A percentile compares a stretch with the other conserved stretches of the same genome.
phyloP scores from a whole-genome alignment of 2,797 vertebrate species.

The Setipinna tenuifilis region DNA sequence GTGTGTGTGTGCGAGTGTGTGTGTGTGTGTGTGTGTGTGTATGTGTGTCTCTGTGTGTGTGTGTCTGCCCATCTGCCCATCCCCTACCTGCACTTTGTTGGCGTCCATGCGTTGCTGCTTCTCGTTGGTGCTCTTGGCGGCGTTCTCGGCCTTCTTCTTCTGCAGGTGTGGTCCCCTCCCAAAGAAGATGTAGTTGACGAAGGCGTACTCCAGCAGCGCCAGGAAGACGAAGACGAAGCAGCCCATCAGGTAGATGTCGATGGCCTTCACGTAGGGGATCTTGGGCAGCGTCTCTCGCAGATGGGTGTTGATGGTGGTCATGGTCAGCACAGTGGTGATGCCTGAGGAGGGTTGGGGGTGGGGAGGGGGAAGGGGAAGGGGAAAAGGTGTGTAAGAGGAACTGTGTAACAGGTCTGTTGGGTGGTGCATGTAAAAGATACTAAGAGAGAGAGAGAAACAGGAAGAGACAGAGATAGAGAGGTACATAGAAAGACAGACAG shows the following conservation, averaged over 20 bases:
- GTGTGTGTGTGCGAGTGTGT: neutral
- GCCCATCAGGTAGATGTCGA: slow-evolving; percentile 92
- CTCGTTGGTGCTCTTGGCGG: slow-evolving; percentile 77
- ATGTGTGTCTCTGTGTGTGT: neutral
- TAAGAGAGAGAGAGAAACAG: slow-evolving; percentile 35
- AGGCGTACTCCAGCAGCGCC: slow-evolving; percentile 90
- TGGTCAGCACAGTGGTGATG: slow-evolving; percentile 93
- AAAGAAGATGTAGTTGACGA: slow-evolving; percentile 95
- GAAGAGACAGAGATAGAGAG: slow-evolving; percentile 15
- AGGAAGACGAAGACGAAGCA: slow-evolving; percentile 94
- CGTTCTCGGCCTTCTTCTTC: slow-evolving; percentile 86
- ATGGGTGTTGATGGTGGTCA: slow-evolving; percentile 94
- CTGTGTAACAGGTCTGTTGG: too few species aligned
- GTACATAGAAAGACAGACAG: neutral
- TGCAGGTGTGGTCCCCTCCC: slow-evolving; percentile 88
- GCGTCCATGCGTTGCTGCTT: slow-evolving; percentile 79
- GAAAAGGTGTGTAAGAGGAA: neutral
- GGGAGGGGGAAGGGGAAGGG: neutral
- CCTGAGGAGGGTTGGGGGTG: slow-evolving; percentile 64
- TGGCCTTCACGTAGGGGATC: slow-evolving; percentile 93
- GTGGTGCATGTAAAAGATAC: neutral
- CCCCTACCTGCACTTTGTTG: slow-evolving; percentile 86
- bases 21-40: neutral
- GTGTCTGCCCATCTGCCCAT: too few species aligned
- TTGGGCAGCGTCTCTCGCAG: slow-evolving; percentile 92